Base-by-base conservation (phyloP, 1,140 invertebrate genomes). In the Littorina saxatilis region DNA sequence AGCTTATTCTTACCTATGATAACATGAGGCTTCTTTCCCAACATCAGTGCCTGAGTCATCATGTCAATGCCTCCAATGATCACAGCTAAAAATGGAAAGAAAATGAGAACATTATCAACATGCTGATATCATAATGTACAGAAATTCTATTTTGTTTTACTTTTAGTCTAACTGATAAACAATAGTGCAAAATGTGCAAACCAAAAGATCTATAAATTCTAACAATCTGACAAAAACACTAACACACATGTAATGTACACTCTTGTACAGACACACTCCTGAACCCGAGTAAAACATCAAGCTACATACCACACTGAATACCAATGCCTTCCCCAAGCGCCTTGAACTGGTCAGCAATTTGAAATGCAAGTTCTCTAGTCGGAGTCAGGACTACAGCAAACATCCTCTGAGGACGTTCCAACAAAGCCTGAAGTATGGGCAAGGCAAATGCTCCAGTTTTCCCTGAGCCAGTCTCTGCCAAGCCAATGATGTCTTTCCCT, bases 11-110 rank as follows among this genome's bases (percentile, higher is more conserved):
- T 87, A 93, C 93, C 93, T 82, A 99, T 97, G 70, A 99, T 95
- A 82, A 99, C 96, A 88, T 99, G 98, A 17, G 98, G 98, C 88
- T 99, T 98, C 90, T 98, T 99, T 0, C 97, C 96, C 29, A 99
- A 91, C 85, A 96, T 94, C 66, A 99, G 91, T 0, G 97, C 95
- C 91, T 99, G 99, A 0, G 96, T 95, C 87, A 97, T 96, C 97
- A 99, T 99, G 90, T 99, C 98, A 94, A 99, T 98, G 3, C 99
- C 99, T 79, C 99, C 99, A 58, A 99, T 98, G 89, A 99, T 96
- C 1, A 99, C 98, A 84, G 95, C 97, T 93, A 72, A 58, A 90
- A 86, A n/a, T n/a, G n/a, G n/a, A n/a, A n/a, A n/a, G n/a, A n/a
- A n/a, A n/a, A n/a, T n/a, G n/a, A n/a, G n/a, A n/a, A n/a, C n/a